Evolutionary conservation across 2,888 invertebrate genomes (phyloP).

Genomic region (Melinaea marsaeus): DNA sequence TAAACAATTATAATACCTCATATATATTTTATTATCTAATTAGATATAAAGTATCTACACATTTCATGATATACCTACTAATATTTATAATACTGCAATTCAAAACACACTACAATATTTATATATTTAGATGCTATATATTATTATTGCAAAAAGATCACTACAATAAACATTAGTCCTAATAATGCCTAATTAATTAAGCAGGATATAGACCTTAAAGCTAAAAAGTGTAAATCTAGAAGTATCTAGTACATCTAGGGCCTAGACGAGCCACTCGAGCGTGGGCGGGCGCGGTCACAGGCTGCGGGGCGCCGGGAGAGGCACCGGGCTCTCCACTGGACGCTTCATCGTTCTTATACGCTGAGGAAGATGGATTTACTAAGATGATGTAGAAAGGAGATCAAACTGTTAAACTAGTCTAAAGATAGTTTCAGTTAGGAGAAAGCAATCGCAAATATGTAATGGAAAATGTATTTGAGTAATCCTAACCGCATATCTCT

Average conservation of each 20-base stretch:
- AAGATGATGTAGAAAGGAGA: not conserved
- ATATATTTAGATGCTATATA: not conserved
- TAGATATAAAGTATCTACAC: not conserved
- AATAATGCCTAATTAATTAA: not conserved
- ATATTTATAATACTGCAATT: not conserved
- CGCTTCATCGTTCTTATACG: conserved; percentile 59
- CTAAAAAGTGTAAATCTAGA: not conserved
- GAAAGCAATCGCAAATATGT: too few species aligned
- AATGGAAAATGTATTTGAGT: too few species aligned
- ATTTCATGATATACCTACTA: not conserved
- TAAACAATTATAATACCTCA: not conserved
- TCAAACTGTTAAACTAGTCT: too few species aligned
- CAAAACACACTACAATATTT: conserved; percentile 6
- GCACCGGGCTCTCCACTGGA: conserved; percentile 61
- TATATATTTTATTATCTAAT: not conserved
- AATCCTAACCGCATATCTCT: too few species aligned
- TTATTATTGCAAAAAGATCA: not conserved
- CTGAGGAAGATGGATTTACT: conserved; percentile 36
- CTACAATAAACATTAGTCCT: not conserved
- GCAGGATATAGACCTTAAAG: too few species aligned
- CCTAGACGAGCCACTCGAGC: conserved; percentile 69
- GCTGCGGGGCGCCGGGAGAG: conserved; percentile 56
- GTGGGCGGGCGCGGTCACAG: conserved; percentile 66
- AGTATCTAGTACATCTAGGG: not conserved
- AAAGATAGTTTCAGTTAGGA: too few species aligned